Base-by-base conservation (phyloP, 1,140 invertebrate genomes). In the Tetramorium parvispinum region DNA sequence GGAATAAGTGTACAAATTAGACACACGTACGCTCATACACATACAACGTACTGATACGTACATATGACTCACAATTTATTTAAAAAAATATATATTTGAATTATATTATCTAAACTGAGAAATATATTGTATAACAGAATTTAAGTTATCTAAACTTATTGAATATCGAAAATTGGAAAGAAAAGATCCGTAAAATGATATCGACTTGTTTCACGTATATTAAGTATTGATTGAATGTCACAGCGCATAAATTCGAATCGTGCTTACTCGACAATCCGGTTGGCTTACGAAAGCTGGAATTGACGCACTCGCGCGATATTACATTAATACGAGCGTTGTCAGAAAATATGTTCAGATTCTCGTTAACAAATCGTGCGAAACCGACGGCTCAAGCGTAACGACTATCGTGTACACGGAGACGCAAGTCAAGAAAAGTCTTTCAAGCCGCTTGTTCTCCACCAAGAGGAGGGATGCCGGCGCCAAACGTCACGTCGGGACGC, bases 351-450 rank as follows among this genome's bases (percentile, higher is more conserved):
- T 68, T 88, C 70, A 76, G 40, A 40, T 13, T 63, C 40, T 24
- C 68, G 82, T 43, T 55, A 85, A 53, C 59, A 85, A 85, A 59
- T 81, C 88, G 79, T 89, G 70, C 46, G 76, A 82, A 90, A 90
- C 89, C 81, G 88, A 82, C 70, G 57, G 21, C 46, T 65, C 40
- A 61, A 78, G 40, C 59, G 24, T 78, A 65, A 78, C 76, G 76
- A 78, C 76, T 78, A 65, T 65, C 76, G 59, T 18, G 32, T 65
- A 65, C 24, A n/a, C 43, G 59, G 21, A 78, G 57, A 78, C 40
- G 55, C 32, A 61, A 77, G 46, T 53, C 51, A 68, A 24, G 27
- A 55, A 81, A 81, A 81, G 40, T 81, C 65, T 79, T 71, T 81
- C 65, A 53, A 81, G 51, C 16, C 16, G 37, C 59, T 65, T 81